phyloP scores from a whole-genome alignment of 2,888 invertebrate genomes.

The Diarsia brunnea region DNA sequence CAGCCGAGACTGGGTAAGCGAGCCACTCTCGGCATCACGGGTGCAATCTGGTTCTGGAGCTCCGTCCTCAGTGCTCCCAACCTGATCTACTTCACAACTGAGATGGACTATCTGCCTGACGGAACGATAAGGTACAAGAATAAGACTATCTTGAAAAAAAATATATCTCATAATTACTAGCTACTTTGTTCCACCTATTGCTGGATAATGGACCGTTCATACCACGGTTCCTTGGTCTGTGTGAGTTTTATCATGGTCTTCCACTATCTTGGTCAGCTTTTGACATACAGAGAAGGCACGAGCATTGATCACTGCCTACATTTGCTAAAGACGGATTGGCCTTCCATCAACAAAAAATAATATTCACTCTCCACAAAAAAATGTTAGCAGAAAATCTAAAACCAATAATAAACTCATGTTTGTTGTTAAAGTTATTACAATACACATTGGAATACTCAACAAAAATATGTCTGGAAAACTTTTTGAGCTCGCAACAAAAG shows the following conservation, averaged over 20 bases:
- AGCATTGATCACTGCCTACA: neutral
- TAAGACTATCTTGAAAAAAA: neutral
- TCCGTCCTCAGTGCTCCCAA: conserved; percentile 95
- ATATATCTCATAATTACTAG: neutral
- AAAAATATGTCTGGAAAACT: conserved; percentile 11
- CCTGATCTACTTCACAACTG: conserved; percentile 95
- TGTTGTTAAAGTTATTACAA: conserved; percentile 19
- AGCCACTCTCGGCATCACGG: conserved; percentile 95
- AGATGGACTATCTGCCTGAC: conserved; percentile 88
- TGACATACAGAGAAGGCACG: neutral
- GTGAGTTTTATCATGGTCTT: neutral
- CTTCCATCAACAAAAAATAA: neutral
- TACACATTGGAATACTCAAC: neutral
- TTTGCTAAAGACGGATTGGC: neutral
- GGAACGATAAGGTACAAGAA: conserved; percentile 78
- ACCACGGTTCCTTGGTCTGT: neutral
- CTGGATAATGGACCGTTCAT: neutral
- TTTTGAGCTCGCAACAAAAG: conserved; percentile 16
- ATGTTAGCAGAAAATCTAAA: neutral
- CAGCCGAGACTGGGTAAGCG: conserved; percentile 96
- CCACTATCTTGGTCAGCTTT: neutral
- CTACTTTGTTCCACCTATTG: neutral
- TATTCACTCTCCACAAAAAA: neutral
- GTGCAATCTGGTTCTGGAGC: conserved; percentile 96
- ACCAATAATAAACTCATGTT: conserved; percentile 32